Conservation (phyloP, 2,797 vertebrate genomes). For the Macrochelys suwanniensis region DNA sequence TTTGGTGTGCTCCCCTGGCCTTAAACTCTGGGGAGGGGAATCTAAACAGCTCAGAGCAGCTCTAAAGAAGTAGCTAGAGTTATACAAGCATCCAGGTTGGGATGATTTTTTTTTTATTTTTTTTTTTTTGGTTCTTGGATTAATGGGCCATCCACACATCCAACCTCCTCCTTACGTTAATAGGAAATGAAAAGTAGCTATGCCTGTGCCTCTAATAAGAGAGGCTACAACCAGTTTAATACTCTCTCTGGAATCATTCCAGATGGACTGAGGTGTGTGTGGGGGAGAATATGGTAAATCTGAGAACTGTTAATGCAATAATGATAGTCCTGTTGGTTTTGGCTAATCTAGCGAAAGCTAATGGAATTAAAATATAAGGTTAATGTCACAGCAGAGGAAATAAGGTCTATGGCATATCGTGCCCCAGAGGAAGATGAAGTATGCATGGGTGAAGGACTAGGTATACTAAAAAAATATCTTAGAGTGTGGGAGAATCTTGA, state of each 20-base stretch:
- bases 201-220: not conserved
- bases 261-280: not conserved
- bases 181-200: not conserved
- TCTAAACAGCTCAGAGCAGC: not conserved
- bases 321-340: rapidly evolving
- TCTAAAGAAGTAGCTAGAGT: not conserved
- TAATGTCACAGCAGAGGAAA: not conserved
- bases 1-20: not conserved
- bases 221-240: rapidly evolving
- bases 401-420: not conserved
- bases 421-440: not conserved
- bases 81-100: not conserved
- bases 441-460: not conserved
- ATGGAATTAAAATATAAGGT: not conserved
- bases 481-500: not conserved
- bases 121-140: not conserved
- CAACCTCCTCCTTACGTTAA: not conserved
- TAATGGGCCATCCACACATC: not conserved
- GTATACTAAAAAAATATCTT: not conserved
- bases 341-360: not conserved
- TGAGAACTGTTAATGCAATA: not conserved
- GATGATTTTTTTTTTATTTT: not conserved
- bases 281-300: not conserved
- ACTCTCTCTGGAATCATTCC: not conserved
- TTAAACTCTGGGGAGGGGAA: not conserved